Conservation (phyloP, 1,140 invertebrate species). For the Drosophila lowei region DNA sequence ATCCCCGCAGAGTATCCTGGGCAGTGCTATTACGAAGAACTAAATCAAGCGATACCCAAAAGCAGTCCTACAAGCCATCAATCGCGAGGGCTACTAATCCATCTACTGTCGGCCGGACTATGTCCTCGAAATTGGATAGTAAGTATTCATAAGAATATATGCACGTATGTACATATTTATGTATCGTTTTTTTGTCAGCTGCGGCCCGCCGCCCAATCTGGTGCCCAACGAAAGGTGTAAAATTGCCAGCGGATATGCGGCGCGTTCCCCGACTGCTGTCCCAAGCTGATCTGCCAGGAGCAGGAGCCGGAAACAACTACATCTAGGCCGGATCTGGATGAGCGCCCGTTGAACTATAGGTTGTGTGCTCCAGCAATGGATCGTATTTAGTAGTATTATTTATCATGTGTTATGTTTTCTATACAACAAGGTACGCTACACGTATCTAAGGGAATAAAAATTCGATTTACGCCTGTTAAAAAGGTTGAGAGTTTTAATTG, state of each 20-base stretch:
- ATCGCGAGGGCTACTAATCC: constrained; percentile 71
- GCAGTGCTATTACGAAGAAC: constrained; percentile 76
- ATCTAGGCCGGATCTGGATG: constrained; percentile 45
- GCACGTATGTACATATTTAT: no score
- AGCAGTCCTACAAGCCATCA: constrained; percentile 78
- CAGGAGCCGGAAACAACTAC: constrained; percentile 61
- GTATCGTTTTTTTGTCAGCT: constrained; percentile 36
- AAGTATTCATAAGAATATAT: constrained; percentile 9
- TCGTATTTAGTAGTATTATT: not conserved
- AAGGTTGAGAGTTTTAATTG: no score
- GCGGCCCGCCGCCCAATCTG: constrained; percentile 73
- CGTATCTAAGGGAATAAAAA: no score
- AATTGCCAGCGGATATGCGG: constrained; percentile 68
- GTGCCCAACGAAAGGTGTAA: constrained; percentile 63
- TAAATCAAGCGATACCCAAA: constrained; percentile 75
- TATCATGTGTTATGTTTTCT: not conserved
- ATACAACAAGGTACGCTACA: not conserved
- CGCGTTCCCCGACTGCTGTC: constrained; percentile 73
- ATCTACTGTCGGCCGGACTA: constrained; percentile 71
- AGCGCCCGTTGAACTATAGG: not conserved
- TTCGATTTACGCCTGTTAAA: no score
- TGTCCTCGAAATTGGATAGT: constrained; percentile 73
- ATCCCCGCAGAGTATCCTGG: constrained; percentile 61
- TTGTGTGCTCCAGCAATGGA: not conserved
- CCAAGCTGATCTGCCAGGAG: constrained; percentile 63